Evolutionary conservation across 2,113 vertebrate species (phyloP).

Genomic region (Cyanistes caeruleus): DNA sequence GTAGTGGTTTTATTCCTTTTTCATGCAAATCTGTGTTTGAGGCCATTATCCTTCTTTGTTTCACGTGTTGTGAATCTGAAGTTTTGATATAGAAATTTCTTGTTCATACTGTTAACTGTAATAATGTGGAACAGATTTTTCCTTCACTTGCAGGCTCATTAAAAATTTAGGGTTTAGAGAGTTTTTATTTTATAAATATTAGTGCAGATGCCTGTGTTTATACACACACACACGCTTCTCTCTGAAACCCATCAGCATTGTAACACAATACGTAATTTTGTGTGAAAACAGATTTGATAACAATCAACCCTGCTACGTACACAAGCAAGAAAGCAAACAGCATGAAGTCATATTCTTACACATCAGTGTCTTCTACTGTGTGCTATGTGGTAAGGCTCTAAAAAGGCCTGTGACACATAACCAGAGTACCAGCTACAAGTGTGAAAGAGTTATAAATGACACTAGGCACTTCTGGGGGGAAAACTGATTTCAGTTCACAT

Average conservation of each 20-base stretch:
- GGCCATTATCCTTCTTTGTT: not conserved
- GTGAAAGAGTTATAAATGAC: not conserved
- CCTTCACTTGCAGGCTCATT: not conserved
- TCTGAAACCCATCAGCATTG: not conserved
- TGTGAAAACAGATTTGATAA: not conserved
- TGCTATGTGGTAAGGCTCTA: not conserved
- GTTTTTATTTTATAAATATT: not conserved
- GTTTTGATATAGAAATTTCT: not conserved
- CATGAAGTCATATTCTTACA: not conserved
- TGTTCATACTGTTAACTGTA: not conserved
- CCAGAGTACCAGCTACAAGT: not conserved
- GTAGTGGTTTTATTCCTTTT: not conserved
- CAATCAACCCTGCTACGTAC: not conserved
- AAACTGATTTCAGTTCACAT: not conserved
- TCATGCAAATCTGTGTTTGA: not conserved
- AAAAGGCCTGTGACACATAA: not conserved
- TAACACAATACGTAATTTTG: not conserved
- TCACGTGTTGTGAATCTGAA: not conserved
- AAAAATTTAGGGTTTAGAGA: not conserved
- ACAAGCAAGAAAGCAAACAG: not conserved
- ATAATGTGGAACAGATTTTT: not conserved
- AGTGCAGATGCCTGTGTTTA: not conserved
- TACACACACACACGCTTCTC: not conserved
- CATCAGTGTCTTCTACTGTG: not conserved
- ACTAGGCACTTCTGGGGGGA: not conserved